Base-by-base conservation (phyloP, 2,888 invertebrate genomes). In the Eurois occulta region DNA sequence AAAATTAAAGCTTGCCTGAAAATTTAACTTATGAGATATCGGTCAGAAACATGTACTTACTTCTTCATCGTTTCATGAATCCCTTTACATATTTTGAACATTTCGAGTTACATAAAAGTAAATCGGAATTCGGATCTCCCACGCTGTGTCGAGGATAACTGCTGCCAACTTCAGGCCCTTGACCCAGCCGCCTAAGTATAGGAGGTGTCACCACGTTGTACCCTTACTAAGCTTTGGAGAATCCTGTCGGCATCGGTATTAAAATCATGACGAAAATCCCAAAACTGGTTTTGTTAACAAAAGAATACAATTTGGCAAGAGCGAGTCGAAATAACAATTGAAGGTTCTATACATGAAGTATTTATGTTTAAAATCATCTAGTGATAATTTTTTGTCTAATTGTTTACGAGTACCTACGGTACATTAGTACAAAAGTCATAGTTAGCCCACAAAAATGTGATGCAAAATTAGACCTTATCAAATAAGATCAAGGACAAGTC, bases 111-210 rank as follows among this genome's bases (percentile, higher is more conserved):
- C 72, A 46, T 66, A 24, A 52, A 68, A 55, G 16, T 16, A 10
- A 72, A 75, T 75, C 65, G 55, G 62, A 58, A 67, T 80, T 72
- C 55, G 18, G 21, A 73, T 73, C 72, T 84, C 64, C 38, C 46
- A 64, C 38, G 67, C 35, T 68, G 43, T 81, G 72, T 70, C 72
- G 85, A 82, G 78, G 78, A 65, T 76, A 81, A 75, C 78, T 71
- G 41, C 78, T 73, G n/a, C 32, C 78, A 71, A 58, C 60, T n/a
- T 62, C 52, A 85, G 85, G 82, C 68, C 82, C 85, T 84, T 85
- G 85, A 84, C 84, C 85, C 60, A 28, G 32, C 71, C 58, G 24
- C 11, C 55, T 62, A 65, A 82, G 64, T 64, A 70, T 46, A 62
- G 28, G 62, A 73, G 43, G 52, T 78, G 75, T 78, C 75, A 55